Base-by-base conservation (phyloP, 2,113 vertebrate genomes). In the Phyllostomus hastatus region DNA sequence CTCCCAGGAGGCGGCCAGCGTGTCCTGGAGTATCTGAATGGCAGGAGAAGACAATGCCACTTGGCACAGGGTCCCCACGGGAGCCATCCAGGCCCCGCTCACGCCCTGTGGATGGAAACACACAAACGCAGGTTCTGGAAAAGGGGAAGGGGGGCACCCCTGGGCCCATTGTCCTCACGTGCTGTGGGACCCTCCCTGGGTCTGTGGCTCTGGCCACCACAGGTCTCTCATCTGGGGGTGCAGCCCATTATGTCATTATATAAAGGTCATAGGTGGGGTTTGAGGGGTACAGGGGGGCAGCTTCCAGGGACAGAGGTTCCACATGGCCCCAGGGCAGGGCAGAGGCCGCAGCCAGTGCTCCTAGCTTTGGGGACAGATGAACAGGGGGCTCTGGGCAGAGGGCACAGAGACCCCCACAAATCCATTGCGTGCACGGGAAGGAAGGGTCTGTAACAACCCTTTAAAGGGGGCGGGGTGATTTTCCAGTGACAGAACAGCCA, bases 41-140 rank as follows among this genome's bases (percentile, higher is more conserved):
- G 5, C 28, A 41, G 69, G 69, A 48, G 24, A 81, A 46, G 14
- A 15, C 38, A 20, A 20, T 0, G 28, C 33, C 20, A 24, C 50
- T 22, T 11, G 43, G 20, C 24, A 26, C 12, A 20, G 38, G 12
- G 38, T 14, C 22, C 70, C 12, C 50, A 0, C 0, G 1, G 78
- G 59, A 33, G 28, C 22, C 33, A 20, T 61, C 5, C 7, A 1
- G 1, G 26, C 4, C 1, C 24, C 41, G 3, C 1, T 33, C 28
- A 14, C 8, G 54, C 19, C 0, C 0, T 9, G 59, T 61, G 9
- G n/a, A 76, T 24, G 11, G 5, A 16, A 11, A 50, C 10, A 6
- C 16, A 9, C 50, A 35, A n/a, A 1, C 0, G 4, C 9, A 12
- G 52, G 19, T 17, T 81, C 64, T 64, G 43, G 35, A 24, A 43